Evolutionary conservation across 1,140 invertebrate genomes (phyloP), one percentile per base, ranked within the genome.

Genomic region (Agraylea sexmaculata): DNA sequence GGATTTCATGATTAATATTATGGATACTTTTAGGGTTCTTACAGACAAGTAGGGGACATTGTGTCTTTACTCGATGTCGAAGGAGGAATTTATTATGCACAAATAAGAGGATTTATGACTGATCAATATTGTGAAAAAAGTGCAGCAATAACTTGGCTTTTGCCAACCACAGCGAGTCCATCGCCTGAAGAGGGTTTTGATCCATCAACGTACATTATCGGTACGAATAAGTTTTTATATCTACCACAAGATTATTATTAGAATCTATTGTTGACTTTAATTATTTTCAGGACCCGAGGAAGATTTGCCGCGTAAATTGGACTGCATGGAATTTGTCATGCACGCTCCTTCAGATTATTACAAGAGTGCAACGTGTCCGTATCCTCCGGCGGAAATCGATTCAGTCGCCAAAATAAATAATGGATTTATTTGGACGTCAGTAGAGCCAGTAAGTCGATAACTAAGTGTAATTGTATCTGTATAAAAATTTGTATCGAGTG

Each of bases 51-150:
- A 25, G 90, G 90, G 5, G 90, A 94, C 57, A 85, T 94, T 54
- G 87, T 93, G 0, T 89, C 86, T 1, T 68, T 93, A 53, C 69
- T 80, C 19, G 87, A 91, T 55, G 59, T 75, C 22, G 77, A 83
- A 38, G 79, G 80, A 35, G 77, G 74, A 33, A 73, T 78, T 31
- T 93, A 82, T 65, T 94, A 90, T 60, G 88, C 87, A 22, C 90
- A 94, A 66, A 80, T 94, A 21, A 70, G 83, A 48, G 88, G 87
- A 1, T 75, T 94, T 37, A 64, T 93, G 16, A 87, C 87, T 7
- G 89, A 94, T 60, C 87, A 91, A 54, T 93, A 87, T 63, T 89
- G 87, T 55, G 85, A 93, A 54, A 93, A 93, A 63, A 91, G 87
- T 66, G 88, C 87, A 4, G 83, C 85, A 5, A 69, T 95, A n/a